Base-by-base conservation (phyloP, 1,140 invertebrate species). In the Philaenus spumarius region DNA sequence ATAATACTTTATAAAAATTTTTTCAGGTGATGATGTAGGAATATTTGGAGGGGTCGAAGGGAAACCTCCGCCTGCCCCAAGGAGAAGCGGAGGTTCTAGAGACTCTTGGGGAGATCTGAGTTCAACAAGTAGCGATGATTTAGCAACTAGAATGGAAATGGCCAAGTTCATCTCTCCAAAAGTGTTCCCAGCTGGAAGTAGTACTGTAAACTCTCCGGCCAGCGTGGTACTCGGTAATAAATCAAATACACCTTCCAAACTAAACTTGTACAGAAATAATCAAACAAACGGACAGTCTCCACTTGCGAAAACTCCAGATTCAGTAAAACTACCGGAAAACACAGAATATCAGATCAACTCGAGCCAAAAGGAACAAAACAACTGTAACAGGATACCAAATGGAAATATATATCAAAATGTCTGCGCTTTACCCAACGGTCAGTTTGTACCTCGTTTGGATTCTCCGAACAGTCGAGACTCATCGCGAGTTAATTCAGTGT, bases 181-280 rank as follows among this genome's bases (percentile, higher is more conserved):
- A 73, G 86, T 89, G 1, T 89, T 89, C 65, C 82, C 81, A 23
- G 77, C 83, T 0, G 86, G 86, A 64, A 81, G 84, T n/a, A 68
- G 86, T 17, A 89, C 87, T 2, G 84, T 87, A 0, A 89, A 85
- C 61, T 86, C 85, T 4, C 86, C 87, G 2, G 87, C 87, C 0
- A 86, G 85, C 72, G 86, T 87, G 62, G 87, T 90, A 0, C 71
- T 89, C 6, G 86, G 75, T 0, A 70, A 69, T 34, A 37, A 43
- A 20, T 20, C 55, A 6, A 19, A 12, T 19, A 7, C 24, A 22
- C 24, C 24, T 34, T 50, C 47, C 22, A 51, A 51, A 30, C 24
- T 51, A 17, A 30, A 30, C 9, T 9, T 30, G 3, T 30, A 30
- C 9, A 30, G 26, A 30, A 30, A 30, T 9, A 30, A 30, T 30